Conservation (phyloP, 2,888 invertebrate species). For the Octodonta nipae region DNA sequence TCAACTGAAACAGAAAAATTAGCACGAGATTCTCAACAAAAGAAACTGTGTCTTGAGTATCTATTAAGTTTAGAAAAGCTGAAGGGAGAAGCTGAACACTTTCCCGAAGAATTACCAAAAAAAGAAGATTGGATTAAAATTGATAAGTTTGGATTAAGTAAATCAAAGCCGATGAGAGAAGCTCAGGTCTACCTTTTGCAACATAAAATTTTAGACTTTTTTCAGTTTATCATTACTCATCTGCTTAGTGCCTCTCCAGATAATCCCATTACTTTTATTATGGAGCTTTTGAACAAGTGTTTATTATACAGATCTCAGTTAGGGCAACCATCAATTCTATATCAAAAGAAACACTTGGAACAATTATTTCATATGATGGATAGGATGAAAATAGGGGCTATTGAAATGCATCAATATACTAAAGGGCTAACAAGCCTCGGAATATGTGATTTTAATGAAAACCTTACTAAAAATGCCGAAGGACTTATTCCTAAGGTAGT, state of each 20-base stretch:
- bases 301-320: conserved; percentile 35
- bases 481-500: conserved; percentile 23
- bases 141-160: conserved; percentile 16
- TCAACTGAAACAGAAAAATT: background rate
- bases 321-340: conserved; percentile 36
- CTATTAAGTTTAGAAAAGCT: conserved; percentile 22
- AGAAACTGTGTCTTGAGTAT: conserved; percentile 20
- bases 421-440: conserved; percentile 31
- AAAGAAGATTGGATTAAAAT: conserved; percentile 9
- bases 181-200: conserved; percentile 32
- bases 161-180: conserved; percentile 22
- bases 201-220: conserved; percentile 36
- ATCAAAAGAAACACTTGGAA: conserved; percentile 27
- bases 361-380: conserved; percentile 32
- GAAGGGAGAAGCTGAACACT: conserved; percentile 14
- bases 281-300: conserved; percentile 35
- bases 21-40: too few species aligned
- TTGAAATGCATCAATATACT: conserved; percentile 27
- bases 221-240: conserved; percentile 36
- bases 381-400: conserved; percentile 27
- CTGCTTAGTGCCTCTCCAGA: conserved; percentile 31
- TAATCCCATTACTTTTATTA: conserved; percentile 35
- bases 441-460: conserved; percentile 25
- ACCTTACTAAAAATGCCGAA: conserved; percentile 21
- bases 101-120: conserved; percentile 5